A percentile compares a stretch with the other conserved stretches of the same genome.
These are phyloP conservation scores for Blera fallax DNA, from an alignment of 2,888 invertebrate species.

Conservation along the genomic window DNA sequence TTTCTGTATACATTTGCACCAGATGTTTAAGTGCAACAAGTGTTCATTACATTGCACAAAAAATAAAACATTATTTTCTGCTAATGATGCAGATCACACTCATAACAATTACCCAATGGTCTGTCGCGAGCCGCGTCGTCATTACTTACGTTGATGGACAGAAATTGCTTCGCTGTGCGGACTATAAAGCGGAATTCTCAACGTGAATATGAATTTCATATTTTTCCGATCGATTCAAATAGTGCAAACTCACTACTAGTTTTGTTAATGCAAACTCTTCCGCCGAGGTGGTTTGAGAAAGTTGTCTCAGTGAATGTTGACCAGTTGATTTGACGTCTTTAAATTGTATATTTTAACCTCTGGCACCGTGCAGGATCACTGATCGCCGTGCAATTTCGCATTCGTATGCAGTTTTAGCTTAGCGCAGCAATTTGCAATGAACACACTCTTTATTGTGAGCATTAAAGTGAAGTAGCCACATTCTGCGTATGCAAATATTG, in stretches of 20 bases:
- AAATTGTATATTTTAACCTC: constrained; percentile 49
- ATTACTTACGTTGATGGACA: constrained; percentile 15
- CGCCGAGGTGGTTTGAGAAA: constrained; percentile 49
- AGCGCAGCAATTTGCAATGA: too few relatives aligned
- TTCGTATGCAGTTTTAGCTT: constrained; percentile 29
- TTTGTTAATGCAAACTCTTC: background rate
- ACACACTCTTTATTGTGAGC: too few relatives aligned
- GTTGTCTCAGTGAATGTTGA: constrained; percentile 56
- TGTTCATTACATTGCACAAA: background rate
- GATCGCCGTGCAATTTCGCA: constrained; percentile 46
- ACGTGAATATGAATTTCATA: constrained; percentile 54
- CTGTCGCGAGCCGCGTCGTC: background rate
- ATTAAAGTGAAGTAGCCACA: background rate
- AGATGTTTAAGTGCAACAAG: background rate
- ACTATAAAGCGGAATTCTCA: constrained; percentile 56
- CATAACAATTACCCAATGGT: constrained; percentile 18
- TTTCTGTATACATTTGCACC: constrained; percentile 18
- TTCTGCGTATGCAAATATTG: constrained; percentile 25
- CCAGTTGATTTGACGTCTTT: constrained; percentile 43
- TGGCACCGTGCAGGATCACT: constrained; percentile 37
- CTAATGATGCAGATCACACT: constrained; percentile 41
- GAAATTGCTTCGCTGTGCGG: background rate
- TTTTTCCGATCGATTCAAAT: constrained; percentile 33
- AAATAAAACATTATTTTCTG: background rate
- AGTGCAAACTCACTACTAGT: background rate